Evolutionary conservation across 2,888 invertebrate species (phyloP).

Genomic region (Apamea monoglypha): DNA sequence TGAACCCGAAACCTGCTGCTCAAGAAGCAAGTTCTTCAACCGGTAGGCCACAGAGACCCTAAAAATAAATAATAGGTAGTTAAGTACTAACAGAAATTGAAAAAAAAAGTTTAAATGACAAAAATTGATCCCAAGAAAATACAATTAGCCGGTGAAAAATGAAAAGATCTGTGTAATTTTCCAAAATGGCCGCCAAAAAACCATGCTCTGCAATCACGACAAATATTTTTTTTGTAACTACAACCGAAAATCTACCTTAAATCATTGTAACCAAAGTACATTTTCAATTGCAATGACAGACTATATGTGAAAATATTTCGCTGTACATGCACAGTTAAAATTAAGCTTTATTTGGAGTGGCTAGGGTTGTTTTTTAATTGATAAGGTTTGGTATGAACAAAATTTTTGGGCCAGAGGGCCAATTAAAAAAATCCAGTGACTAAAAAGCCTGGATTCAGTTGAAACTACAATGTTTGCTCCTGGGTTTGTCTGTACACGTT

Average conservation of each 20-base stretch:
- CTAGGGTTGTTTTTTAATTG: conserved; percentile 25
- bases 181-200: conserved; percentile 68
- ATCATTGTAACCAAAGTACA: accelerated
- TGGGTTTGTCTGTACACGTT: conserved; percentile 15
- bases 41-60: conserved; percentile 1
- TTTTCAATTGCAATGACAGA: not conserved
- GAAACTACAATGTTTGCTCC: conserved; percentile 31
- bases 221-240: conserved; percentile 17
- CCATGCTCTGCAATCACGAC: not conserved
- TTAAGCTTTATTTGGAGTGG: accelerated
- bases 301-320: conserved; percentile 21
- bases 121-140: conserved; percentile 62
- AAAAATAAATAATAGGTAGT: conserved; percentile 21
- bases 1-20: not conserved
- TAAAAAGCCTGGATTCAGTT: conserved; percentile 54
- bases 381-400: conserved; percentile 34
- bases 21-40: not conserved
- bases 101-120: conserved; percentile 29
- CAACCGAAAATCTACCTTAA: conserved; percentile 20
- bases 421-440: conserved; percentile 75
- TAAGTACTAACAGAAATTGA: not conserved
- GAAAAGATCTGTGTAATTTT: conserved; percentile 66
- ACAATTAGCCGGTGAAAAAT: conserved; percentile 64
- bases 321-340: not conserved
- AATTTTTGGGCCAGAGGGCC: conserved; percentile 45